Base-by-base conservation (phyloP, 2,888 invertebrate genomes). In the Luffia ferchaultella region DNA sequence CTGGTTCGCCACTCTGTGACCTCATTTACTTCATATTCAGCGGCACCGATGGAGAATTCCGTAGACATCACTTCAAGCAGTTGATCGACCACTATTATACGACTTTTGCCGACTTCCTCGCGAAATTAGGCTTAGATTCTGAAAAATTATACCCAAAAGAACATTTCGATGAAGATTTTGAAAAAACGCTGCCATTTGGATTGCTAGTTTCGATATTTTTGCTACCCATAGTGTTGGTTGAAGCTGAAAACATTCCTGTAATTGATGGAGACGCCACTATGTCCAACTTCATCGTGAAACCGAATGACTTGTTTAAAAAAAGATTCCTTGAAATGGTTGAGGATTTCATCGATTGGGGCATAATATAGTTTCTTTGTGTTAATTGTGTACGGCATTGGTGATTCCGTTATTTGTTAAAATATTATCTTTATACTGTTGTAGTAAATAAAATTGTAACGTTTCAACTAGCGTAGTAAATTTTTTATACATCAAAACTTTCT, bases 1-100 rank as follows among this genome's bases (percentile, higher is more conserved):
- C 62, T 0, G 70, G 70, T 3, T 62, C 67, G 42, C 67, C 66
- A 0, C 57, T 67, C n/a, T 53, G 60, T 0, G 77, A 77, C 56
- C 63, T 78, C 7, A 50, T 76, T 15, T 75, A 75, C 61, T 69
- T 76, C 55, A 65, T 76, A 49, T 67, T 70, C 58, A 57, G 67
- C 1, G 68, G 75, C 19, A 64, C 76, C 0, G 76, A 75, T 55
- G 64, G 64, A 42, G 53, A 63, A 53, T 76, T 77, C 63, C 60
- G 77, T 1, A 59, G 55, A 3, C 48, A 60, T 9, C 54, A 69
- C 58, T 66, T 57, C 54, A 46, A 58, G 7, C 53, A 51, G 40
- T 57, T 70, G 16, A 43, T 68, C 1, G 60, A 60, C 19, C 57
- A 62, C 16, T 73, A 73, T 57, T 63, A 65, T 50, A 7, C 52